Evolutionary conservation across 2,797 vertebrate species (phyloP), one percentile per base, ranked within the genome.

Genomic region (Galago senegalensis): DNA sequence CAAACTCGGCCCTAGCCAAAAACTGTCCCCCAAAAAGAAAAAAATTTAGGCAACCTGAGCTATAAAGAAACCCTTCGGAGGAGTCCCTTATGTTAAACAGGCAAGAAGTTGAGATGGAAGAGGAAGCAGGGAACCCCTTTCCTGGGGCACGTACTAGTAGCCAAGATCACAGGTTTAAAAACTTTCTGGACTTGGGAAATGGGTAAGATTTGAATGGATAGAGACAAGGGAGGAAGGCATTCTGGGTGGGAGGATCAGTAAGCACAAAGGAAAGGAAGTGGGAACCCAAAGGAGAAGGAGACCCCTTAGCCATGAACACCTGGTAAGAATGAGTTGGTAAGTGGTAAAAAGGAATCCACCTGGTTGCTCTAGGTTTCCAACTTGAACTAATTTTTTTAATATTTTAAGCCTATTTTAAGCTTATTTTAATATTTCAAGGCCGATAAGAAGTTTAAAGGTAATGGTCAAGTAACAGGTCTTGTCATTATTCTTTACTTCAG

Each of bases 401-500:
- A 58, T 93, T 80, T 89, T 49, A 93, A 94, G 40, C 18, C 63
- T 34, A 34, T 34, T 34, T 34, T 34, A 34, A 34, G 34, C 34
- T 34, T 34, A 34, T 29, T 70, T 91, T 5, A 85, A 13, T 72
- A 58, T 93, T 80, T 89, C 49, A 93, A 94, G 37, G 67, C 67
- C 84, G 23, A 72, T 56, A 70, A 31, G 29, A 70, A 94, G 23
- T 12, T 43, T 49, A 61, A 46, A 56, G 37, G 37, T 14, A 23
- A 73, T 13, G 21, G 18, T 63, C 60, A 70, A 73, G 2, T 90
- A 69, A 95, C 0, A 0, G 7, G 0, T 21, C 70, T 73, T 37
- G 56, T 92, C 95, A 65, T 37, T 29, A 29, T 85, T 88, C 58
- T 96, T 93, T 69, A 3, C 88, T 97, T 86, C 98, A 99, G 99